Percentiles rank a stretch among this genome's conserved stretches.
These are phyloP conservation scores for Acholoe squamosa DNA, from an alignment of 2,888 invertebrate species.

Conservation along the genomic window DNA sequence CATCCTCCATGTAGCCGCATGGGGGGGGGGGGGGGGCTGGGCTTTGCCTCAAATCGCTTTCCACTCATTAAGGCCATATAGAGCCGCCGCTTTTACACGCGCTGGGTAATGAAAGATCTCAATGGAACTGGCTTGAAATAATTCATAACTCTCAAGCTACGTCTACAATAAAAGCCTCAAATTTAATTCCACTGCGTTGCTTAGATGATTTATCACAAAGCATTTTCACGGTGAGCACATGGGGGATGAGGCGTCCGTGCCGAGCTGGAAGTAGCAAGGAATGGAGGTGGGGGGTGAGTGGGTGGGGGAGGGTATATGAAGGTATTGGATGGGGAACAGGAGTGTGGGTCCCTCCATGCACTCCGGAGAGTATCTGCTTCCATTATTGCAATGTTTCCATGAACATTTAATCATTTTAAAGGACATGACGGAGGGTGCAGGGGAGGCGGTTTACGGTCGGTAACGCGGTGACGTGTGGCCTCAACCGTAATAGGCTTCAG, in stretches of 20 bases:
- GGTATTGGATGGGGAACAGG: not conserved
- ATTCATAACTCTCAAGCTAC: constrained; percentile 28
- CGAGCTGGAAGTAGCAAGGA: not conserved
- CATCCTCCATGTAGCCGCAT: not conserved
- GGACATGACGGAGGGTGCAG: not conserved
- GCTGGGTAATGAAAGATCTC: constrained; percentile 4
- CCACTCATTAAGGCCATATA: constrained; percentile 7
- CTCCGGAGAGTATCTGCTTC: not conserved
- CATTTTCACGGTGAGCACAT: not conserved
- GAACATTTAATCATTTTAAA: constrained; percentile 37
- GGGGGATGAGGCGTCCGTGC: not conserved
- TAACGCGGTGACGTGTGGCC: not conserved
- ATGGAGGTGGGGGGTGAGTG: constrained; percentile 9
- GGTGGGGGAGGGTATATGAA: not conserved
- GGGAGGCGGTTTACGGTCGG: not conserved
- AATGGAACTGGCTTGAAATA: constrained; percentile 15
- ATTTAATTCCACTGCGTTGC: constrained; percentile 27
- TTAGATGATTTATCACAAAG: constrained; percentile 44
- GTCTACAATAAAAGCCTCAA: constrained; percentile 25
- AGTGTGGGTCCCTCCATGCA: not conserved
- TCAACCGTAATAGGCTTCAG: not conserved
- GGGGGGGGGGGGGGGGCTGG: not conserved
- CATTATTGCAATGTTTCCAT: constrained; percentile 28
- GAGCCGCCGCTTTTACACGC: not conserved
- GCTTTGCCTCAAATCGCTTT: constrained; percentile 27